Evolutionary conservation across 2,113 vertebrate genomes (phyloP).

Genomic region (Siniperca chuatsi): DNA sequence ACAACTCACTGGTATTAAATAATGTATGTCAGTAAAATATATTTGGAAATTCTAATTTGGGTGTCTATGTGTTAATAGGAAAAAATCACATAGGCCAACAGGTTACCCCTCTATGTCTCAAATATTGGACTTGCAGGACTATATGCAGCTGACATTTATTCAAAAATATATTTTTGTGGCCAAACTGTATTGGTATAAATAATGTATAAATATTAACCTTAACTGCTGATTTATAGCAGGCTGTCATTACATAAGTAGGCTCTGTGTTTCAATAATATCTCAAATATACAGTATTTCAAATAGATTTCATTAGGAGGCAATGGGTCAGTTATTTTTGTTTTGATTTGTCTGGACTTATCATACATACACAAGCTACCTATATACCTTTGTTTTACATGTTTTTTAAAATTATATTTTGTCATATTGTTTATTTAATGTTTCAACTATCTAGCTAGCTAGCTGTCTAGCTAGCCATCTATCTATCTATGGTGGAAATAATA

Average conservation of each 20-base stretch:
- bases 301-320: not conserved
- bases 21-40: slow-evolving; percentile 9
- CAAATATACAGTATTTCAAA: not conserved
- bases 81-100: not conserved
- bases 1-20: slow-evolving; percentile 19
- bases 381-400: not conserved
- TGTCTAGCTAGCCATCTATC: not conserved
- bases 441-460: too few species aligned
- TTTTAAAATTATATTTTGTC: too few species aligned
- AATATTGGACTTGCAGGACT: not conserved
- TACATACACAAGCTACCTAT: not conserved
- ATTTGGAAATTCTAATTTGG: slow-evolving; percentile 18
- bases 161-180: not conserved
- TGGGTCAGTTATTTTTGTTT: not conserved
- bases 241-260: not conserved
- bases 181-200: not conserved
- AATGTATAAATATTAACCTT: not conserved
- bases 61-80: not conserved
- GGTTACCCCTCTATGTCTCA: not conserved
- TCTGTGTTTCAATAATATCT: not conserved
- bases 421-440: not conserved
- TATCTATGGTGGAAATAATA: not conserved
- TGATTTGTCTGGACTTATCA: not conserved
- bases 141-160: not conserved
- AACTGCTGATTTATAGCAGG: not conserved